Evolutionary conservation across 2,888 invertebrate species (phyloP).

Genomic region (Drosophila koepferae): DNA sequence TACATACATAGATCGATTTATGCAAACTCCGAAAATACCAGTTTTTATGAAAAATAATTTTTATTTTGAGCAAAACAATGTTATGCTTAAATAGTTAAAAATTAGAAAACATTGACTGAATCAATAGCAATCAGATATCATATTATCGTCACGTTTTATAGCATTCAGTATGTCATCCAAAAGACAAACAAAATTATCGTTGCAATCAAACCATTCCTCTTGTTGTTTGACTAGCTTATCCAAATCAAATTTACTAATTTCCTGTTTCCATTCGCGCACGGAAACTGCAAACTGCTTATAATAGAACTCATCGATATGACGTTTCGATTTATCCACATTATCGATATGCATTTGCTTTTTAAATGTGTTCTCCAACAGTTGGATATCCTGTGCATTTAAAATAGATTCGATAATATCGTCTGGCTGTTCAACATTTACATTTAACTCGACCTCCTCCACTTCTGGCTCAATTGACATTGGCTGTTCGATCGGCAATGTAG

Average conservation of each 20-base stretch:
- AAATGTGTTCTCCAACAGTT: constrained; percentile 86
- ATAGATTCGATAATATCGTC: constrained; percentile 80
- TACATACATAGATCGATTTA: too few species aligned
- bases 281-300: constrained; percentile 84
- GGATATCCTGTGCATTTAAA: constrained; percentile 76
- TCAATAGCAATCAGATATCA: constrained; percentile 82
- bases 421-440: constrained; percentile 43
- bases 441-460: background rate
- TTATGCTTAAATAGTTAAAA: background rate
- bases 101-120: constrained; percentile 10
- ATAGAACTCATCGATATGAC: constrained; percentile 68
- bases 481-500: constrained; percentile 18
- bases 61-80: constrained; percentile 6
- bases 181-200: constrained; percentile 89
- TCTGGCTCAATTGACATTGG: constrained; percentile 18
- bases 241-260: constrained; percentile 87
- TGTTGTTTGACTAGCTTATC: constrained; percentile 87
- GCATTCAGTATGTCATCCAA: constrained; percentile 88
- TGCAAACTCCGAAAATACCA: too few species aligned
- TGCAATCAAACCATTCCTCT: constrained; percentile 88
- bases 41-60: constrained; percentile 14
- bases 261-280: constrained; percentile 88
- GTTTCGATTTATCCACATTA: constrained; percentile 31
- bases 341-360: constrained; percentile 85
- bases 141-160: constrained; percentile 71